phyloP scores from a whole-genome alignment of 2,888 invertebrate genomes.

The Sarcophaga carnaria region DNA sequence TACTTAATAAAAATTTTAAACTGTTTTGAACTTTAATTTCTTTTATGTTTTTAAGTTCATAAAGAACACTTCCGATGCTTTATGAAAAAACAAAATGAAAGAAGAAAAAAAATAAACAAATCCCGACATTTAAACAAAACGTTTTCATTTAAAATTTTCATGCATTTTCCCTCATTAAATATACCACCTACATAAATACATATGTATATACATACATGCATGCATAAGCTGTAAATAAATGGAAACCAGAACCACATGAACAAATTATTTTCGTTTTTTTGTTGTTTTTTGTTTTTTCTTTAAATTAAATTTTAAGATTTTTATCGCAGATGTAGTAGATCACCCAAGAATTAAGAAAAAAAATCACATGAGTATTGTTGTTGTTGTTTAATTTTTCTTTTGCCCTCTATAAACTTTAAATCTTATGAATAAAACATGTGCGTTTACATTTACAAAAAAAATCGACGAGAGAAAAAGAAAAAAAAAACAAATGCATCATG shows the following conservation, averaged over 20 bases:
- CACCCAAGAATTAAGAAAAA: slow-evolving; percentile 41
- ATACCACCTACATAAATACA: slow-evolving; percentile 21
- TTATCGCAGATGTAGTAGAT: slow-evolving; percentile 50
- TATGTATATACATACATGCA: background rate
- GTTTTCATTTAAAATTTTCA: slow-evolving; percentile 24
- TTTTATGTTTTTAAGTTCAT: background rate
- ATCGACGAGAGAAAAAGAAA: background rate
- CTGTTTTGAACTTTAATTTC: too few relatives aligned
- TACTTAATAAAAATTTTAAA: too few relatives aligned
- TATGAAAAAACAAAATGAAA: background rate
- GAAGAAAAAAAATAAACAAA: background rate
- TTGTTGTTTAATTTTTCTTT: slow-evolving; percentile 6
- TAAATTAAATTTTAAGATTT: slow-evolving; percentile 60
- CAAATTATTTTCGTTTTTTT: background rate
- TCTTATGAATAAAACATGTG: slow-evolving; percentile 55
- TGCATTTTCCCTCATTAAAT: background rate
- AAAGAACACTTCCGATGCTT: slow-evolving; percentile 17
- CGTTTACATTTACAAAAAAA: background rate
- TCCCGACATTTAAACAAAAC: slow-evolving; percentile 25
- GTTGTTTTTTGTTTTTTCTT: background rate
- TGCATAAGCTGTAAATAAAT: background rate
- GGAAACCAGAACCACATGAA: slow-evolving; percentile 2
- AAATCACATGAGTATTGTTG: background rate
- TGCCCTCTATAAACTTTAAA: background rate
- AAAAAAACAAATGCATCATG: background rate